Conservation (phyloP, 2,888 invertebrate species). For the Plagodis dolabraria region DNA sequence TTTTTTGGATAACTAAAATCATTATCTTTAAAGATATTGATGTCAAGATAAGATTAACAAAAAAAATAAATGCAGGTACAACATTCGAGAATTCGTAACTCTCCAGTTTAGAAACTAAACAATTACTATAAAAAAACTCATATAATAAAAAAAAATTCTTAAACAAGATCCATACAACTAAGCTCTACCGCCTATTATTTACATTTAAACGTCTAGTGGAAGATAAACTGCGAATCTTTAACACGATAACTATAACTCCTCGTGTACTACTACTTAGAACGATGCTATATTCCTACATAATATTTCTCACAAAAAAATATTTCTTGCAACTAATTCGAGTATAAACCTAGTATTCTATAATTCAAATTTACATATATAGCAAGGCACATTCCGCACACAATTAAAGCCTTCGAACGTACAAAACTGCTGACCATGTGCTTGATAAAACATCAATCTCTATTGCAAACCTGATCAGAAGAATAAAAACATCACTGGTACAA, state of each 20-base stretch:
- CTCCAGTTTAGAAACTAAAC: conserved; percentile 82
- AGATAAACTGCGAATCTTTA: conserved; percentile 85
- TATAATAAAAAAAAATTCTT: conserved; percentile 65
- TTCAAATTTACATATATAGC: conserved; percentile 79
- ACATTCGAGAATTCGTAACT: conserved; percentile 84
- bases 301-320: conserved; percentile 82
- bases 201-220: conserved; percentile 80
- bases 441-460: conserved; percentile 76
- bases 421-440: conserved; percentile 75
- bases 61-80: conserved; percentile 85
- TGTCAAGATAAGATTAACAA: conserved; percentile 80
- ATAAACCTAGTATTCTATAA: conserved; percentile 78
- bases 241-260: conserved; percentile 77
- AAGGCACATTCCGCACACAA: conserved; percentile 85
- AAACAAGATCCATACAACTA: conserved; percentile 66
- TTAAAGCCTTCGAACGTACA: conserved; percentile 76
- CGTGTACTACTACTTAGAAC: conserved; percentile 76
- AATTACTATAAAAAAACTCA: conserved; percentile 76
- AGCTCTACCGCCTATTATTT: conserved; percentile 74
- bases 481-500: conserved; percentile 35
- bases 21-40: conserved; percentile 77
- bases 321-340: conserved; percentile 84
- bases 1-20: conserved; percentile 72
- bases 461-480: conserved; percentile 57
- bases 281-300: conserved; percentile 75